These are phyloP conservation scores for Chromobotia macracanthus DNA, from an alignment of 2,797 vertebrate species.

Conservation along the genomic window DNA sequence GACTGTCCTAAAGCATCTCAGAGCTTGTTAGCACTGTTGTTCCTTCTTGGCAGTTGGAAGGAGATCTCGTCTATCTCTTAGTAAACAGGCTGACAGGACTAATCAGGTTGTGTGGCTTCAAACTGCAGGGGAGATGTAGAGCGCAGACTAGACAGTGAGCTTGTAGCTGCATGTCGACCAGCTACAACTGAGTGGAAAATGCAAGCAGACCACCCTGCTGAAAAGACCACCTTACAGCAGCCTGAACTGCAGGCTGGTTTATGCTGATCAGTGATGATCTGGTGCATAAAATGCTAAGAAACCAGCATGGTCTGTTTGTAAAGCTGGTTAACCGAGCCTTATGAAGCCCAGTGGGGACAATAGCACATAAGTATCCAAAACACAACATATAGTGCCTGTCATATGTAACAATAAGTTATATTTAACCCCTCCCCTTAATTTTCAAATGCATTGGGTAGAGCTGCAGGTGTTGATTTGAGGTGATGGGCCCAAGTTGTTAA, in stretches of 20 bases:
- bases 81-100: slow-evolving; percentile 50
- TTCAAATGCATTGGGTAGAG: background rate
- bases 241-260: background rate
- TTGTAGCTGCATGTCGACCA: slow-evolving; percentile 31
- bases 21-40: slow-evolving; percentile 14
- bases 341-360: background rate
- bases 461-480: background rate
- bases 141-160: slow-evolving; percentile 32
- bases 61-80: slow-evolving; percentile 35
- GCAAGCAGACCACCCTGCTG: slow-evolving; percentile 12
- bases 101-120: slow-evolving; percentile 41
- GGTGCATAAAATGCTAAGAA: background rate
- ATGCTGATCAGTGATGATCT: background rate
- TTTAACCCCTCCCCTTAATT: background rate
- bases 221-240: background rate
- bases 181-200: slow-evolving; percentile 49
- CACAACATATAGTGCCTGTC: background rate
- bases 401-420: too few species aligned
- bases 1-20: slow-evolving; percentile 13
- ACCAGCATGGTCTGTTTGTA: background rate
- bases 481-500: background rate
- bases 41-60: slow-evolving; percentile 27
- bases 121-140: slow-evolving; percentile 36
- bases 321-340: background rate
- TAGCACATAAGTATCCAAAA: background rate